Evolutionary conservation across 1,140 invertebrate species (phyloP).

Genomic region (Pteromalus puparum): DNA sequence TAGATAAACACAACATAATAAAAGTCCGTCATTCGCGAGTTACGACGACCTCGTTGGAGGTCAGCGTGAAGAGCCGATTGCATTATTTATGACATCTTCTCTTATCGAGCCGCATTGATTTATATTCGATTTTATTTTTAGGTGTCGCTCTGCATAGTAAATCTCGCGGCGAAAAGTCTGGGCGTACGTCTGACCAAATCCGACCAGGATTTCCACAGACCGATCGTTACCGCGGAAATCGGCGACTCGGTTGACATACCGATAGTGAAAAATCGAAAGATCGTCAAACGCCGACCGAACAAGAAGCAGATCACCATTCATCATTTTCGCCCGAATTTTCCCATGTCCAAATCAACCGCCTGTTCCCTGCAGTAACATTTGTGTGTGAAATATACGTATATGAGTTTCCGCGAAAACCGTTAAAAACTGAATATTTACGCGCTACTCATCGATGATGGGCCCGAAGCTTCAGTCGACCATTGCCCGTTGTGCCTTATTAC

Average conservation of each 20-base stretch:
- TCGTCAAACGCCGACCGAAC: constrained; percentile 67
- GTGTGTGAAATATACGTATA: not conserved
- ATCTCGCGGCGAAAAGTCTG: constrained; percentile 80
- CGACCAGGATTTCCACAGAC: constrained; percentile 81
- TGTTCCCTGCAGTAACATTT: constrained; percentile 65
- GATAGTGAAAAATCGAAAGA: constrained; percentile 63
- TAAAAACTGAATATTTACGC: not conserved
- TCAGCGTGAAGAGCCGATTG: too few species aligned
- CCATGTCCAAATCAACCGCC: constrained; percentile 65
- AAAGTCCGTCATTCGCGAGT: too few species aligned
- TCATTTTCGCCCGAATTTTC: constrained; percentile 60
- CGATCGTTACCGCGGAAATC: constrained; percentile 82
- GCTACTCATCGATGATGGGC: not conserved
- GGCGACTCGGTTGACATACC: constrained; percentile 71
- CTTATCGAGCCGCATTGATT: not conserved
- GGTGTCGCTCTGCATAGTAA: constrained; percentile 77
- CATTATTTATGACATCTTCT: too few species aligned
- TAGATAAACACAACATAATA: too few species aligned
- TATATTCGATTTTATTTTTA: not conserved
- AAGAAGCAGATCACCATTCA: constrained; percentile 64
- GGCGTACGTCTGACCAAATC: constrained; percentile 80
- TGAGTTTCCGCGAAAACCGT: not conserved
- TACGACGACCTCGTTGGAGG: too few species aligned
- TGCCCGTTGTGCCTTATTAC: constrained; percentile 24
- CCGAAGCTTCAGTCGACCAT: not conserved